phyloP scores from a whole-genome alignment of 2,113 vertebrate species.

The Microtus oregoni region DNA sequence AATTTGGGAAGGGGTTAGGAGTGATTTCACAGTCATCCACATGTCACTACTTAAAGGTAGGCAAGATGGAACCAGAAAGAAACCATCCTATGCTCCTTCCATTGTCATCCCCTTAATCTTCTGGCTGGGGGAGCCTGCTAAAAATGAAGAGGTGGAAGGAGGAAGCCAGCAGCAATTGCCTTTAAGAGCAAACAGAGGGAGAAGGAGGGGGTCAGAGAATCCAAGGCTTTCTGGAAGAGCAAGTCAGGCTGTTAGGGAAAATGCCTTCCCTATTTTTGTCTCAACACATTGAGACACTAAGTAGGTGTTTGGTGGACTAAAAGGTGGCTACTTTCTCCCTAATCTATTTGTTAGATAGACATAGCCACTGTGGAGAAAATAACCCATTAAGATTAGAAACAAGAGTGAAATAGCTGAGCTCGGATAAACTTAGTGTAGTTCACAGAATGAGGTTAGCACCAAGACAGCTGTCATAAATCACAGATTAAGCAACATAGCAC shows the following conservation, averaged over 20 bases:
- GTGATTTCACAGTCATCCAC: background rate
- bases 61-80: background rate
- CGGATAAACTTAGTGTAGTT: constrained; percentile 54
- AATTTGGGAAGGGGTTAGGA: background rate
- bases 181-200: background rate
- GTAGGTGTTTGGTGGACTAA: constrained; percentile 30
- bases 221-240: background rate
- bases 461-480: constrained; percentile 78
- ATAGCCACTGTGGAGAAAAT: constrained; percentile 51
- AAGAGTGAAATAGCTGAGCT: constrained; percentile 75
- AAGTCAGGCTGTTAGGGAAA: background rate
- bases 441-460: constrained; percentile 67
- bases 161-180: background rate
- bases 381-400: constrained; percentile 75
- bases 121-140: background rate
- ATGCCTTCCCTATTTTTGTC: background rate
- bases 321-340: constrained; percentile 35
- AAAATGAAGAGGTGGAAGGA: background rate
- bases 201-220: background rate
- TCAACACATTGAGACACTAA: background rate
- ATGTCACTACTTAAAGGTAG: background rate
- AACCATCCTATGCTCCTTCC: background rate
- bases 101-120: background rate
- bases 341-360: constrained; percentile 30
- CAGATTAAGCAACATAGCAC: constrained; percentile 68